Base-by-base conservation (phyloP, 2,888 invertebrate species). In the Torymus tubicola region DNA sequence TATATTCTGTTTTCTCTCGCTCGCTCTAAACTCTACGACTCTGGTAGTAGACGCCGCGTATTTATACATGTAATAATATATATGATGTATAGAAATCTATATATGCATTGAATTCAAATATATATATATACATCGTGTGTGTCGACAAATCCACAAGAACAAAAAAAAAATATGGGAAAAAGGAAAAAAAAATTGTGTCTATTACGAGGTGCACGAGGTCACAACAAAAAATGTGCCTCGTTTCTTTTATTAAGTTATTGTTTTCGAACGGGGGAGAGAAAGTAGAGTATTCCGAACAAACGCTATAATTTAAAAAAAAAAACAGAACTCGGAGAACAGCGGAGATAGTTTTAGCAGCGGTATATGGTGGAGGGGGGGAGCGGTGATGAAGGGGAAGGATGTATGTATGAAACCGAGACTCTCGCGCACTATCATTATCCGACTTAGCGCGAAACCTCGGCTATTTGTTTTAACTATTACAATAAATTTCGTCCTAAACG, bases 41-140 rank as follows among this genome's bases (percentile, higher is more conserved):
- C 31, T 61, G 13, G n/a, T n/a, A n/a, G 61, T 71, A 75, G 55
- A 75, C 67, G 65, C 24, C 21, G 53, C n/a, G 52, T 76, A 78
- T 83, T 81, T 81, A 82, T 80, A 79, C 55, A 63, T 53, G 79
- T 63, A 78, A 82, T 81, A 76, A 79, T 83, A 78, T 81, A 78
- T 81, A 82, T 79, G 69, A 69, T 81, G 73, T 82, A 77, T 83
- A 82, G 71, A 84, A 82, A 82, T 71, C 64, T 79, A 82, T 81
- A 77, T 81, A 83, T 80, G 78, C 82, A 80, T 82, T 77, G 71
- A 82, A 81, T 74, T 74, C 73, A 70, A 71, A 70, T 55, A 50
- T 67, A 69, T 68, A 21, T 81, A 80, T 55, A 74, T 8, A n/a
- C n/a, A n/a, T n/a, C n/a, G n/a, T 10, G 70, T 70, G 57, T 69